Base-by-base conservation (phyloP, 1,140 invertebrate genomes). In the Phymorhynchus buccinoides region DNA sequence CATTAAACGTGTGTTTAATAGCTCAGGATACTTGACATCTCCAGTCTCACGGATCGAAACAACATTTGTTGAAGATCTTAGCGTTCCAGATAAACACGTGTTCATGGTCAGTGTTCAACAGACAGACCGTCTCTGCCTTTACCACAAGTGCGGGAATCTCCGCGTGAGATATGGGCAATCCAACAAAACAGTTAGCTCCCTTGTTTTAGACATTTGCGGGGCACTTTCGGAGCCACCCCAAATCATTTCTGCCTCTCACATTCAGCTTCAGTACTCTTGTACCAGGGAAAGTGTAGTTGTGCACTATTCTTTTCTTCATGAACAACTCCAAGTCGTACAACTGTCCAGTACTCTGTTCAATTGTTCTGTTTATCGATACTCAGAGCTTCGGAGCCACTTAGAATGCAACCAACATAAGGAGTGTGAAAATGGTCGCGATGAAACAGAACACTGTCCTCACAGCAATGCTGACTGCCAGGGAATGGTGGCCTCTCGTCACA, bases 351-450 rank as follows among this genome's bases (percentile, higher is more conserved):
- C 32, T 0, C 75, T 78, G 75, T 78, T 30, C 22, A 39, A 78
- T 39, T 78, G 75, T 78, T 78, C 35, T 12, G 75, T 78, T 32
- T 27, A 22, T 44, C 41, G 27, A 39, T 80, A 44, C 78, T 39
- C 27, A 18, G 41, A 1, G 14, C 48, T 80, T n/a, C 12, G 41
- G 27, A 39, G 48, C 0, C 78, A 80, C 78, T 27, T 80, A 42
- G 78, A 80, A 16, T 80, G 78, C 41, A 80, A 80, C 78, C 4
- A 44, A 42, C 27, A 22, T 16, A 1, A 6, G 39, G 78, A 80
- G 41, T 80, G 78, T 44, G 39, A 80, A 1, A 27, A 42, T 41
- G 75, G 75, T 9, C 35, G 41, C 35, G 75, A 78, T 39, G 75
- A 78, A 39, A 39, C 27, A 0, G 1, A 39, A 12, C 75, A 78